Base-by-base conservation (phyloP, 2,113 vertebrate species). In the Scartelaos histophorus region DNA sequence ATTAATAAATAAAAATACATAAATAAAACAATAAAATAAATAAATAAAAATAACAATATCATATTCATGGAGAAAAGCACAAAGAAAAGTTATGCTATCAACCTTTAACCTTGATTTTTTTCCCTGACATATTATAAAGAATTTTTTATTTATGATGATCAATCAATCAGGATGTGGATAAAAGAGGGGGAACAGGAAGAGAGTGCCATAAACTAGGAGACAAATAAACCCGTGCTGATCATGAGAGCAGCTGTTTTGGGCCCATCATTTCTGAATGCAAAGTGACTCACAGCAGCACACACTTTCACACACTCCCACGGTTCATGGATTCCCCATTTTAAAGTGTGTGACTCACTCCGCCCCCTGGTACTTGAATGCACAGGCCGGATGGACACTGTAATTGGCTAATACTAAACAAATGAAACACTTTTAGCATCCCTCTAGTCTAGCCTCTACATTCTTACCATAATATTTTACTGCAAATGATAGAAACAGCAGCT, bases 181-280 rank as follows among this genome's bases (percentile, higher is more conserved):
- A 21, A 54, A 21, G 7, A 10, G 51, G 51, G 49, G 17, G 19
- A 53, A n/a, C 0, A 54, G 51, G 7, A 7, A 22, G 22, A 24
- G 25, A 13, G 13, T 43, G 16, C 79, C 73, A 62, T 46, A 67
- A 66, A 78, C 54, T 58, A 22, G 53, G 73, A 56, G 74, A 87
- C 80, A 76, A 80, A 53, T 65, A 86, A 88, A 92, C 91, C 91
- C 87, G 91, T 91, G 86, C 77, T 85, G 87, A 91, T 92, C 87
- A 87, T 85, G 85, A 69, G 73, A 73, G 85, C 88, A 85, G 87
- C 85, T 90, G 89, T 91, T 91, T 89, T 82, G 77, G 78, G 73
- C 73, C 84, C 69, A 86, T 89, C 83, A 72, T 84, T 87, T 74
- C 84, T 82, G 68, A 75, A 76, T 78, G 83, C 77, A 80, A 83